phyloP scores from a whole-genome alignment of 2,113 vertebrate genomes.

The Rhegmatorhina hoffmannsi region DNA sequence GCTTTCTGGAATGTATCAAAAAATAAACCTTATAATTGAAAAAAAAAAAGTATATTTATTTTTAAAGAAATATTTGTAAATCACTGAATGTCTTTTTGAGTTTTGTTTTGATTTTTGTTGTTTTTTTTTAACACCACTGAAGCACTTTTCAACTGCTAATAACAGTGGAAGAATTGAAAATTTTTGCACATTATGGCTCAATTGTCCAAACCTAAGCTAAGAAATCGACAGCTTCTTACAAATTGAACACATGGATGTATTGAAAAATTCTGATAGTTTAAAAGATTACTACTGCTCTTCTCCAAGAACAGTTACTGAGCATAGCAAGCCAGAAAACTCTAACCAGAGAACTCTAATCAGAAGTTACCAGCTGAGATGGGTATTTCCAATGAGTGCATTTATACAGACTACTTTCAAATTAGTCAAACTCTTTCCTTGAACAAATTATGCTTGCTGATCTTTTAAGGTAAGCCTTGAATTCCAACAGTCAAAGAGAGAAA shows the following conservation, averaged over 20 bases:
- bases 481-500: background rate
- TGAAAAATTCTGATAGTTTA: background rate
- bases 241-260: background rate
- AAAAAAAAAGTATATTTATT: background rate
- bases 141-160: background rate
- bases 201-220: background rate
- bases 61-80: background rate
- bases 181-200: background rate
- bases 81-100: background rate
- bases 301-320: background rate
- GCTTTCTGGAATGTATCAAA: background rate
- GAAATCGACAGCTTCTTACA: background rate
- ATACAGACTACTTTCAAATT: background rate
- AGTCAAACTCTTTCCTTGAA: background rate
- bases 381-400: background rate
- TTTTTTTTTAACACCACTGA: background rate
- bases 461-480: background rate
- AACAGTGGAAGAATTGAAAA: background rate
- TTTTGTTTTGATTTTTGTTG: background rate
- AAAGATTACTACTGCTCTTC: background rate
- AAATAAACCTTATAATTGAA: accelerated
- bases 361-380: background rate
- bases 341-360: background rate
- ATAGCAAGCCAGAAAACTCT: background rate
- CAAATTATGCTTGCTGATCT: background rate